Evolutionary conservation across 2,113 vertebrate species (phyloP), one percentile per base, ranked within the genome.

Genomic region (Scalopus aquaticus): DNA sequence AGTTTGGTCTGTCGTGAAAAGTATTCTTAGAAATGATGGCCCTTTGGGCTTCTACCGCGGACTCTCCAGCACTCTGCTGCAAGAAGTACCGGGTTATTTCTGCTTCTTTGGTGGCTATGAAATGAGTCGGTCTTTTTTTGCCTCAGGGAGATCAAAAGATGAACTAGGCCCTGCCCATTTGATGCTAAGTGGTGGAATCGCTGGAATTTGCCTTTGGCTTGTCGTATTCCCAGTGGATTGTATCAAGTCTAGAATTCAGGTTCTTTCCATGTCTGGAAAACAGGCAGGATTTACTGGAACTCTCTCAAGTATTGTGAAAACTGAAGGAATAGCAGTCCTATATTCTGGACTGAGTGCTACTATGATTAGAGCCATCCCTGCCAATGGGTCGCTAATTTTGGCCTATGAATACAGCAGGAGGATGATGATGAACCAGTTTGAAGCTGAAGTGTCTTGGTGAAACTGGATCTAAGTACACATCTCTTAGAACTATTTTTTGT

Each of bases 71-170:
- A 99, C 99, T 84, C 97, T 99, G 10, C 97, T 98, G 65, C 98
- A 99, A 79, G 99, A 99, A 97, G 94, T 99, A 60, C 99, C 99
- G 0, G 99, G 99, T 37, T 99, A 99, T 96, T 99, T 99, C 97
- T 99, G 99, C 96, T 99, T 99, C 88, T 99, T 99, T 22, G 99
- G 99, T 62, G 99, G 98, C 19, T 99, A 99, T 95, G 99, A 99
- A 92, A 69, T 99, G 94, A 98, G 98, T 90, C 98, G 99, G 69
- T 98, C 99, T 0, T 97, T 98, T 76, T 99, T 99, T 96, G 98
- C 99, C 0, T 97, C 98, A 32, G 98, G 97, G 62, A 98, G 97
- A 83, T 97, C 99, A 22, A 99, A 99, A 97, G 99, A 99, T 30
- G 98, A 98, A 54, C 98, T 99, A 73, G 99, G 99, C 89, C 99